Evolutionary conservation across 2,797 vertebrate species (phyloP).

Genomic region (Lagocephalus sceleratus): DNA sequence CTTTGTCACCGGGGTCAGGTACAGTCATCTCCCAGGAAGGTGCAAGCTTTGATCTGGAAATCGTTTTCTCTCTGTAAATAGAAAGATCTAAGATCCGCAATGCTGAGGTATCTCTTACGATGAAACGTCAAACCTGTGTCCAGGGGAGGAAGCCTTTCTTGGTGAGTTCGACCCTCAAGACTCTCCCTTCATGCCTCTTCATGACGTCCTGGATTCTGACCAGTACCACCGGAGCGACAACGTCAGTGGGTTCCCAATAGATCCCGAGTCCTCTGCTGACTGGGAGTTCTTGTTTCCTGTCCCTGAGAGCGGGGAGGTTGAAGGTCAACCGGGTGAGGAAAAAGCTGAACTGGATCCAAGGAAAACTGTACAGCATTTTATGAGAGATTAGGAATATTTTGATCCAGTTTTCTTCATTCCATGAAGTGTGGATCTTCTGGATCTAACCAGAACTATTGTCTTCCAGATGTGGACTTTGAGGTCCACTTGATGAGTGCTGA

Average conservation of each 20-base stretch:
- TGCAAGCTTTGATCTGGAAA: no score
- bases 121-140: constrained; percentile 25
- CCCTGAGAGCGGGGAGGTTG: constrained; percentile 30
- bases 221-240: constrained; percentile 16
- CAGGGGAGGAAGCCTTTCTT: constrained; percentile 34
- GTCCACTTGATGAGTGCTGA: constrained; percentile 59
- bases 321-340: constrained; percentile 32
- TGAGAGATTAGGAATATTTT: no score
- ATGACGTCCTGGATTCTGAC: constrained; percentile 16
- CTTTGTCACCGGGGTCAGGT: not conserved
- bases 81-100: not conserved
- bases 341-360: not conserved
- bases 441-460: not conserved
- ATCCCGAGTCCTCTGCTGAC: constrained; percentile 46
- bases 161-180: constrained; percentile 24
- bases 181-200: constrained; percentile 19
- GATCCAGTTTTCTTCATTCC: no score
- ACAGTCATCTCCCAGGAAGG: not conserved
- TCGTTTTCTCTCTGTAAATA: not conserved
- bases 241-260: constrained; percentile 21
- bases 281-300: constrained; percentile 44
- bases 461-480: constrained; percentile 64
- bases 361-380: no score
- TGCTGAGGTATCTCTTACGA: constrained; percentile 17
- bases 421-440: no score